phyloP scores from a whole-genome alignment of 2,113 vertebrate genomes.

The Triplophysa rosa region DNA sequence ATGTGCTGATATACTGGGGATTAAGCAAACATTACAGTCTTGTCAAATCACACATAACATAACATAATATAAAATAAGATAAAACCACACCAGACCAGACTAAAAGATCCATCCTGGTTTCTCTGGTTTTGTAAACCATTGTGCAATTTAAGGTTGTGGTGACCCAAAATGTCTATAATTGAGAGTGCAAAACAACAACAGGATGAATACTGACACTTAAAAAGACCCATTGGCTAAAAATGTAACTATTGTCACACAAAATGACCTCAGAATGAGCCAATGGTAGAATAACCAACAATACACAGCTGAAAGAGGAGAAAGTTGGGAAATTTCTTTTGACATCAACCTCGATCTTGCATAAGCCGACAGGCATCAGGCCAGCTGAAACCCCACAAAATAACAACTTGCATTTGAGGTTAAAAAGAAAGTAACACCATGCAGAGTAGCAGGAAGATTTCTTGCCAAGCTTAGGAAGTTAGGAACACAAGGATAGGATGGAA shows the following conservation, averaged over 20 bases:
- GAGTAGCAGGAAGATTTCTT: not conserved
- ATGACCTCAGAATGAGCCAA: not conserved
- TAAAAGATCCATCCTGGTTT: not conserved
- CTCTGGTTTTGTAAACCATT: not conserved
- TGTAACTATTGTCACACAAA: not conserved
- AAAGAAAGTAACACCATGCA: not conserved
- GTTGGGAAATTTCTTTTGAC: not conserved
- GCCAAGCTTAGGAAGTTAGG: not conserved
- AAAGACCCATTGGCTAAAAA: not conserved
- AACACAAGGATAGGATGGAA: constrained; percentile 17
- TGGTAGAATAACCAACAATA: not conserved
- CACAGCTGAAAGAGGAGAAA: not conserved
- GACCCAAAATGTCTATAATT: not conserved
- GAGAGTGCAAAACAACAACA: constrained; percentile 2
- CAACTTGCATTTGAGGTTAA: not conserved
- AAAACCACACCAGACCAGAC: not conserved
- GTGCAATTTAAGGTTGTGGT: constrained; percentile 1
- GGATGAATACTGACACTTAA: not conserved
- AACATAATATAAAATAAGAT: not conserved
- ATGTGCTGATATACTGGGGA: too few species aligned
- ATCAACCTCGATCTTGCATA: not conserved
- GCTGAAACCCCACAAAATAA: constrained; percentile 18
- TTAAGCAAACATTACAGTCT: not conserved
- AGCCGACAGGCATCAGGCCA: not conserved
- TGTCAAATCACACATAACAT: not conserved